Conservation (phyloP, 2,113 vertebrate species). For the Myrmecophaga tridactyla region DNA sequence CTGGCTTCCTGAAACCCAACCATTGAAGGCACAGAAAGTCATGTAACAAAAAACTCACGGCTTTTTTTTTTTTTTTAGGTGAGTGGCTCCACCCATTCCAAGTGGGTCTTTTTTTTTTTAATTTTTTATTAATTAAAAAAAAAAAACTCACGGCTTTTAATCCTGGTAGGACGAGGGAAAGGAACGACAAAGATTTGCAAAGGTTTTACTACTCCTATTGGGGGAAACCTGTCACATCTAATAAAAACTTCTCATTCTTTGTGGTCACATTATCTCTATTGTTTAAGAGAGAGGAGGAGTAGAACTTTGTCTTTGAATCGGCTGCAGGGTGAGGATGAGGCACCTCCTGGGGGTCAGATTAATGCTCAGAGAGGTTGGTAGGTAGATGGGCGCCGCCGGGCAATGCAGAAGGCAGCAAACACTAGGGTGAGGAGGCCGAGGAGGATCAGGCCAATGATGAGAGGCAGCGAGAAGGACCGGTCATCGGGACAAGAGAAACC, state of each 20-base stretch:
- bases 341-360: neutral
- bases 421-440: constrained; percentile 86
- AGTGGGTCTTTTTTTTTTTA: too few species aligned
- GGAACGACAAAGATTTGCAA: neutral
- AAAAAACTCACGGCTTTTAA: constrained; percentile 45
- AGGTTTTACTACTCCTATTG: neutral
- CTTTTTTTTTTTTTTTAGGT: too few species aligned
- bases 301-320: neutral
- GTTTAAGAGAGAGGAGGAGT: neutral
- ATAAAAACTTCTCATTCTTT: neutral
- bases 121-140: too few species aligned
- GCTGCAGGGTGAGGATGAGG: neutral
- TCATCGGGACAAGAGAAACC: constrained; percentile 75
- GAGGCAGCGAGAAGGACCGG: constrained; percentile 80
- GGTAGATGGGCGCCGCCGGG: constrained; percentile 76
- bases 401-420: constrained; percentile 83
- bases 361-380: constrained; percentile 89
- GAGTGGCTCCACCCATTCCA: too few species aligned
- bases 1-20: neutral
- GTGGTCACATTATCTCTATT: neutral
- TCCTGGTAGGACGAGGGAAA: constrained; percentile 14
- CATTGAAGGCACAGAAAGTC: neutral
- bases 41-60: neutral
- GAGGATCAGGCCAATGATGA: constrained; percentile 85
- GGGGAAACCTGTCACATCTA: neutral